Evolutionary conservation across 2,888 invertebrate genomes (phyloP), one percentile per base, ranked within the genome.

Genomic region (Tinea pellionella): DNA sequence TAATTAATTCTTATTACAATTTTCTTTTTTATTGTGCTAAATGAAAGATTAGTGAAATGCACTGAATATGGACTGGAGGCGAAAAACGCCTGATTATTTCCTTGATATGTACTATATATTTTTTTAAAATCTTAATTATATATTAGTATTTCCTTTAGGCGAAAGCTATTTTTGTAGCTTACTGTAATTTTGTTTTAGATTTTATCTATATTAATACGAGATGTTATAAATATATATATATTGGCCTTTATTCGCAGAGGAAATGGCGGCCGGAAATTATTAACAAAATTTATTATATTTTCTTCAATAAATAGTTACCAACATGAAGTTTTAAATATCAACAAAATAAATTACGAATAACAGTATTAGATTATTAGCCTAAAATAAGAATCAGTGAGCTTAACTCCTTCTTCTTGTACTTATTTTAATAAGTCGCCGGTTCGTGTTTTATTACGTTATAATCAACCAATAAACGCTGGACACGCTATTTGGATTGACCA

Each of bases 281-380:
- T 41, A 71, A 78, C 72, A 74, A 71, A 70, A 68, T 72, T 69
- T 69, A 69, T 57, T 57, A 74, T 74, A 71, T 76, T 75, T 66
- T 67, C 68, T 75, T 78, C 79, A 80, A 86, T 87, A 87, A 86
- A 87, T 87, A 87, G 82, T 83, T 85, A 84, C 85, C 76, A 87
- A 87, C 87, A 84, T 84, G 84, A 82, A 84, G 85, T 84, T 85
- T 86, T 87, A 87, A 80, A 84, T 86, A 87, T 86, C 85, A 87
- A 87, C 87, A 87, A 86, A 87, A 87, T 87, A 87, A 87, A 86
- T 87, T 87, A 87, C 83, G 82, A 83, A 87, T 86, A 86, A 86
- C 86, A 86, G 85, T 77, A 84, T 83, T 43, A 59, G 24, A 80
- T 79, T 85, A 78, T 78, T 84, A 82, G 64, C 62, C 76, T 62